phyloP scores from a whole-genome alignment of 2,113 vertebrate species.

The Dasyurus viverrinus region DNA sequence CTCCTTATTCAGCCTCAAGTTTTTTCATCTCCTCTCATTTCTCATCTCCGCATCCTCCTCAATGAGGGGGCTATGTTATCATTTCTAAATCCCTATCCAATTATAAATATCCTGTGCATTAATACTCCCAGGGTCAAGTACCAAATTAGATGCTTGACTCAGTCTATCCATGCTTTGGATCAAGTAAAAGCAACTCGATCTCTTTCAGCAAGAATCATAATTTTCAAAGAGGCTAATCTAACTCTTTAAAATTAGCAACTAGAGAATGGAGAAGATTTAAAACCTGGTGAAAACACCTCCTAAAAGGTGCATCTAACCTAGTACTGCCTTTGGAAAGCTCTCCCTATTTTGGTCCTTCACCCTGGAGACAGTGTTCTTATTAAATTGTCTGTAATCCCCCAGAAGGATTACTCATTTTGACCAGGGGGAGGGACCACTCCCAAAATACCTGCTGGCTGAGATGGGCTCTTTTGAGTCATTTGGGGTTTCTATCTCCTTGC shows the following conservation, averaged over 20 bases:
- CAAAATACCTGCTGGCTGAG: slow-evolving; percentile 64
- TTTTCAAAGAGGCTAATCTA: background rate
- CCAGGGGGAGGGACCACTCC: slow-evolving; percentile 45
- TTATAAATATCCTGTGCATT: background rate
- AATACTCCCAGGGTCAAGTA: fast-evolving
- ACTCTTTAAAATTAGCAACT: slow-evolving; percentile 8
- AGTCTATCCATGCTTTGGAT: fast-evolving
- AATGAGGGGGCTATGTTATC: background rate
- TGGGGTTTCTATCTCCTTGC: slow-evolving; percentile 76
- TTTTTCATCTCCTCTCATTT: background rate
- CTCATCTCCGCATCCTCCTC: background rate
- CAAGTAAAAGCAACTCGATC: background rate
- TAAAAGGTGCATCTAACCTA: background rate
- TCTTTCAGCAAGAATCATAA: background rate
- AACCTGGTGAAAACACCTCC: background rate
- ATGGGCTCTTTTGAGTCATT: slow-evolving; percentile 75
- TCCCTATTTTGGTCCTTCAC: slow-evolving; percentile 60
- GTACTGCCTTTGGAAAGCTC: background rate
- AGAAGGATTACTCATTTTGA: slow-evolving; percentile 49
- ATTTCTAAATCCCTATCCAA: background rate
- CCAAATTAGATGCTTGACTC: fast-evolving
- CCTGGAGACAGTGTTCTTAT: slow-evolving; percentile 55
- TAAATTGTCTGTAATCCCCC: slow-evolving; percentile 7
- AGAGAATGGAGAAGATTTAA: background rate
- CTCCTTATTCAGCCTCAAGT: background rate